These are phyloP conservation scores for Cettia cetti DNA, from an alignment of 2,113 vertebrate species.

Conservation along the genomic window DNA sequence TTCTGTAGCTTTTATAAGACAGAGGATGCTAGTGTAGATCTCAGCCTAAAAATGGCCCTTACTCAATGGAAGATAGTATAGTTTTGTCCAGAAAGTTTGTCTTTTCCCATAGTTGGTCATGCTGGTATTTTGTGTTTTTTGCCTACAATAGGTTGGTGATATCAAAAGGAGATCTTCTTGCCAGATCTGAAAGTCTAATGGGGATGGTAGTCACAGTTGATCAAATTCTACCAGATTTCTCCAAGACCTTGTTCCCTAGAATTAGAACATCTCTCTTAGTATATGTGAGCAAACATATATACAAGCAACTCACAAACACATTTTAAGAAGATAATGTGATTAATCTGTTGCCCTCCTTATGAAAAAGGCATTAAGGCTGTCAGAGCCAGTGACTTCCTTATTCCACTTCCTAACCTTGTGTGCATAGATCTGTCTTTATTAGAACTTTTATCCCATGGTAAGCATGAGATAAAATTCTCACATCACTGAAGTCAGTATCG, in stretches of 20 bases:
- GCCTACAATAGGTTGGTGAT: background rate
- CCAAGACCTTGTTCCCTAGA: background rate
- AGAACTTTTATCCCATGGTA: background rate
- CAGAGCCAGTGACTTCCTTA: background rate
- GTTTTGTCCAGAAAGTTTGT: background rate
- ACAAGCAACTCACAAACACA: background rate
- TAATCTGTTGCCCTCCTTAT: background rate
- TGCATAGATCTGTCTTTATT: background rate
- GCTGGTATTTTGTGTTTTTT: background rate
- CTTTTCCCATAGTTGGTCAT: background rate
- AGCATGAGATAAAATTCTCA: background rate
- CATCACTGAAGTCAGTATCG: background rate
- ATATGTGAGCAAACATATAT: background rate
- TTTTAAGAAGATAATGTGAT: background rate
- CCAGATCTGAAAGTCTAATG: background rate
- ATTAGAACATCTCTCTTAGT: background rate
- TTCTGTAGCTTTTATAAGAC: slow-evolving; percentile 1
- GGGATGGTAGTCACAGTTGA: background rate
- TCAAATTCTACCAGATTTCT: background rate
- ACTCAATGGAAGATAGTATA: background rate
- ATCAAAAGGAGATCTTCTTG: background rate
- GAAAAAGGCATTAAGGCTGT: background rate
- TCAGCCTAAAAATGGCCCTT: slow-evolving; percentile 15
- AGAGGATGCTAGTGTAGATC: background rate
- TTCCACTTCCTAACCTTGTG: background rate